Percentiles rank a stretch among this genome's conserved stretches.
Conservation (phyloP, 2,797 vertebrate species). For the Mus caroli region DNA sequence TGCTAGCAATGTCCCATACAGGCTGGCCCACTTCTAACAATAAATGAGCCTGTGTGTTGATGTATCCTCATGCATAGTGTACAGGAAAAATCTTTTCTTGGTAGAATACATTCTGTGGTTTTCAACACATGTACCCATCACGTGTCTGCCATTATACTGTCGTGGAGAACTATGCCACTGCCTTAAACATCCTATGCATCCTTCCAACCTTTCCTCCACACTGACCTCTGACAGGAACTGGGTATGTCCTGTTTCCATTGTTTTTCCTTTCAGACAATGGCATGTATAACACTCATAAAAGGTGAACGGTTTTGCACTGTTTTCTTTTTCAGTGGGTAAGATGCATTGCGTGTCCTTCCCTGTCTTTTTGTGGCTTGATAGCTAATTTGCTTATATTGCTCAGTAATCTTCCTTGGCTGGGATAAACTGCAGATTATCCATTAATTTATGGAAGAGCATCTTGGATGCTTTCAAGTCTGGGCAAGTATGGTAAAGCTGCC, state of each 20-base stretch:
- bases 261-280: conserved; percentile 20
- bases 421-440: background rate
- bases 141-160: background rate
- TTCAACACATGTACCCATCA: background rate
- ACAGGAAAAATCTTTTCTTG: background rate
- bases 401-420: background rate
- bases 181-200: background rate
- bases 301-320: background rate
- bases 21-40: background rate
- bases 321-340: background rate
- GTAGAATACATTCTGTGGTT: background rate
- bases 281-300: background rate
- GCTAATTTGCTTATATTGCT: conserved; percentile 5
- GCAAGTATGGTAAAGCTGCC: background rate
- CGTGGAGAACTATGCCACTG: background rate
- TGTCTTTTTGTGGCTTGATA: background rate
- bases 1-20: background rate
- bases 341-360: background rate
- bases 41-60: too few species aligned
- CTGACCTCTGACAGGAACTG: background rate
- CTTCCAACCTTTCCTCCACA: background rate
- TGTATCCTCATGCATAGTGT: background rate
- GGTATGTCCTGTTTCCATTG: background rate
- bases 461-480: background rate
- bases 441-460: background rate